Percentiles rank a stretch among this genome's conserved stretches.
Conservation (phyloP, 2,888 invertebrate genomes). For the Plebejus argus region DNA sequence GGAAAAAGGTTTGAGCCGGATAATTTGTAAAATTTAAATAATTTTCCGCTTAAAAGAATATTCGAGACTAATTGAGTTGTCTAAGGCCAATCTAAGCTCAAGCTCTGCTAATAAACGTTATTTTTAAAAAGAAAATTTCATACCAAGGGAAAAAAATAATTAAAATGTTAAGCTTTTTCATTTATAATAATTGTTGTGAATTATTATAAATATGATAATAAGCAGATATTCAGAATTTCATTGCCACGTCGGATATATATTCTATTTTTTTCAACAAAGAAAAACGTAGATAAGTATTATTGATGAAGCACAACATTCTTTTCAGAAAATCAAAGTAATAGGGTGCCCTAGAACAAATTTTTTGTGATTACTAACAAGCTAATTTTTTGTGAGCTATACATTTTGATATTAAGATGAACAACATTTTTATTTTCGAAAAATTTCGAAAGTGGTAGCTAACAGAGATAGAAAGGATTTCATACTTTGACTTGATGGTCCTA, state of each 20-base stretch:
- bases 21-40: constrained; percentile 28
- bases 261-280: background rate
- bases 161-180: background rate
- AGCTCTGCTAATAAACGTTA: background rate
- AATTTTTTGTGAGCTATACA: no score
- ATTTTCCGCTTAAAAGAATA: constrained; percentile 1
- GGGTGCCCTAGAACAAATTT: no score
- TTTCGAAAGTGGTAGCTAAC: no score
- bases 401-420: no score
- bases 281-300: background rate
- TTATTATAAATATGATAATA: no score
- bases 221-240: no score
- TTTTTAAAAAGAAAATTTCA: background rate
- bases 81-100: constrained; percentile 6
- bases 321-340: background rate
- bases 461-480: no score
- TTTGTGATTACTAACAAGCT: no score
- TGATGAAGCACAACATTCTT: background rate
- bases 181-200: background rate
- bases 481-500: no score
- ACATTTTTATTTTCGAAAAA: no score
- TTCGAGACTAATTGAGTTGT: constrained; percentile 6
- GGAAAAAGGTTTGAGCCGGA: constrained; percentile 30
- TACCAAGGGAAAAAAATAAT: background rate
- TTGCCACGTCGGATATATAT: no score